Base-by-base conservation (phyloP, 2,888 invertebrate species). In the Folsomia candida region DNA sequence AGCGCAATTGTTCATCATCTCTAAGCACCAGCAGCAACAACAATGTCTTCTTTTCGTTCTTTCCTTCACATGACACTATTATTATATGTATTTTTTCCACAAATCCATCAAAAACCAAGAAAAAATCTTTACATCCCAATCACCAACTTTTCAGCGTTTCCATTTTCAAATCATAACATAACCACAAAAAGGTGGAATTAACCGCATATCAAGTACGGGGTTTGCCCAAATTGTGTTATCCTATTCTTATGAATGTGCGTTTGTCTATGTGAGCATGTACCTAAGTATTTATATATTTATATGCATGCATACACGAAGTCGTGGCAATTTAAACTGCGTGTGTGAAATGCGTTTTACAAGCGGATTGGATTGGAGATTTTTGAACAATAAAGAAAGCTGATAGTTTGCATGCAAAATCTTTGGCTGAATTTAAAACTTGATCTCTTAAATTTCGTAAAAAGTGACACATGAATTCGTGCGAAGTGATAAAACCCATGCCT, bases 401-500 rank as follows among this genome's bases (percentile, higher is more conserved):
- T n/a, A n/a, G 37, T 37, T 37, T 37, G 14, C 4, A 37, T 9
- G 37, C 4, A 37, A 37, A 37, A 37, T 37, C 37, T 14, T 37
- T 37, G 37, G 14, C 4, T 37, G 14, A 37, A 37, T 37, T 37
- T 37, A 37, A 37, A 54, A 54, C 54, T 54, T 54, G 18, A 4
- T 54, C 4, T 54, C 6, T 14, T 20, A 54, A 54, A 22, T 20
- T 6, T 54, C 11, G n/a, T 20, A 54, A 54, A 54, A 54, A 54
- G 54, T 54, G 54, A 54, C 54, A 54, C 54, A 54, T 54, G 54
- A 54, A 54, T 54, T 54, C 54, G 54, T 54, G n/a, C n/a, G 54
- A 54, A 6, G 20, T 54, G 54, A 18, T 54, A 37, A 37, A 9
- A 9, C 37, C 14, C 14, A 37, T 37, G 37, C 37, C 37, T 37